Evolutionary conservation across 1,140 invertebrate species (phyloP).

Genomic region (Tetraneura akinire): DNA sequence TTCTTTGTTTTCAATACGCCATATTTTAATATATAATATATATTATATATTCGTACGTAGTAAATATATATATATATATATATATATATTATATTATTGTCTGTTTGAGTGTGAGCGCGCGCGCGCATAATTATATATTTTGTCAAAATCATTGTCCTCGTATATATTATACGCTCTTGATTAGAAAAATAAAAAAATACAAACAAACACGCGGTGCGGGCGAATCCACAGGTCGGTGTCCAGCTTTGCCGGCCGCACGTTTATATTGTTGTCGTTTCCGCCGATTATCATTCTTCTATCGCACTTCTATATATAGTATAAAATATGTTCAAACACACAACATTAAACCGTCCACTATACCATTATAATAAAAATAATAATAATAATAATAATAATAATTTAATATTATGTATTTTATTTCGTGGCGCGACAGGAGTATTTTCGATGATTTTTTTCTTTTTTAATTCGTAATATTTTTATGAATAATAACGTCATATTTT

Average conservation of each 20-base stretch:
- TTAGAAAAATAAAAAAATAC: neutral
- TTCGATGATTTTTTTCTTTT: no score
- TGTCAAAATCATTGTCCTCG: constrained; percentile 24
- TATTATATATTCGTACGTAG: no score
- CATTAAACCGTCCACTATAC: neutral
- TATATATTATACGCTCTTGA: neutral
- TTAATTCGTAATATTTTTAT: no score
- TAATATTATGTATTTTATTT: no score
- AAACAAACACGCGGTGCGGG: neutral
- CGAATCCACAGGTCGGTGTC: constrained; percentile 37
- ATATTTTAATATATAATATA: no score
- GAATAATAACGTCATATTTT: no score
- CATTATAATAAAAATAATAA: no score
- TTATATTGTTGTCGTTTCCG: constrained; percentile 39
- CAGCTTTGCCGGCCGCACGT: constrained; percentile 9
- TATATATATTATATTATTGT: neutral
- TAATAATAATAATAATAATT: no score
- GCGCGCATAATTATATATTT: constrained; percentile 15
- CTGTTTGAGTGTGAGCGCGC: neutral
- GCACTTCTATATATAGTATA: neutral
- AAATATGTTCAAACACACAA: neutral
- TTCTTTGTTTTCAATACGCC: no score
- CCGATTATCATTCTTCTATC: constrained; percentile 37
- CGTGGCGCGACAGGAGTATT: no score
- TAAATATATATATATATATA: no score